Evolutionary conservation across 2,113 vertebrate species (phyloP), one percentile per base, ranked within the genome.

Genomic region (Xyrauchen texanus): DNA sequence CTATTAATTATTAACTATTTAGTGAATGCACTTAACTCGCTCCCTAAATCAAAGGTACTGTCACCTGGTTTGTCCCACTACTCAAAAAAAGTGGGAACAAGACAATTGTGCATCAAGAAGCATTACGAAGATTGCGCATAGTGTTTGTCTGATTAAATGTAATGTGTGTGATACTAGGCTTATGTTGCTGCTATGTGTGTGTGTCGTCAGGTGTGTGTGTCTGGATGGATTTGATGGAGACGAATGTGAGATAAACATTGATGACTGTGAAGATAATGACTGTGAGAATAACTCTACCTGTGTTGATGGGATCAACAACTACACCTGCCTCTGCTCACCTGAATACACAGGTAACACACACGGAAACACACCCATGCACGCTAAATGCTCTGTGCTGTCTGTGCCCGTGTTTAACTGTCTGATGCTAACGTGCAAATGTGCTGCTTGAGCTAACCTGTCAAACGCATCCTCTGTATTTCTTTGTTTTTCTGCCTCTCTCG

Each of bases 221-320:
- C 92, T 94, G 4, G 97, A 99, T 63, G 98, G 98, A 61, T 99
- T 98, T 85, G 97, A 99, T 90, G 98, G 98, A 34, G 96, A 97
- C 83, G 85, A 90, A 8, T 99, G 98, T 85, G 96, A 98, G 90
- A 86, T 95, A 87, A 99, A 99, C 84, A 91, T 98, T n/a, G 96
- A 99, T 64, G 98, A 99, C 86, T 99, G 98, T 81, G 97, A 99
- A 87, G 98, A 99, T 79, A 98, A 99, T 69, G 97, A 99, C 90
- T 99, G 98, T 82, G 98, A 99, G 88, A 99, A 99, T 89, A 99
- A 99, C 88, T 96, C 98, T 51, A 99, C 98, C 3, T 99, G 98
- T 21, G 88, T 99, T 0, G 98, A 99, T 82, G 98, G 98, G 55
- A 95, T 99, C 90, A 99, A 99, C 90, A 99, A 99, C 92, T 99